Evolutionary conservation across 2,113 vertebrate genomes (phyloP), one percentile per base, ranked within the genome.

Genomic region (Menidia beryllina): DNA sequence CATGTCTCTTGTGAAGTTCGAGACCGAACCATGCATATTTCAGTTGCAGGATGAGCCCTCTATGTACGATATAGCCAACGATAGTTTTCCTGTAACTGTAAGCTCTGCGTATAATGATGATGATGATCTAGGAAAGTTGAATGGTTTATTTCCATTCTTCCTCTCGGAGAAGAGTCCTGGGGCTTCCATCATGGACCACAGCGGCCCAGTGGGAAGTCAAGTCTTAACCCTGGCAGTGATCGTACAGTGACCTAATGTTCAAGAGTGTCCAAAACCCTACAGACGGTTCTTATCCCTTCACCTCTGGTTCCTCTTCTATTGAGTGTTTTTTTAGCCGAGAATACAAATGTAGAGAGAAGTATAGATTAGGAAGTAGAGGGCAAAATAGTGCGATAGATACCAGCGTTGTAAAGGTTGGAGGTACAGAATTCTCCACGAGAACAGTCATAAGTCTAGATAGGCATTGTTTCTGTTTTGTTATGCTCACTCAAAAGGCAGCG

Each of bases 121-220:
- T 7, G 52, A 5, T 34, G n/a, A 34, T 8, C 13, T 12, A 30
- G n/a, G n/a, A 12, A 5, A 19, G 17, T 9, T 4, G 9, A 10
- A 11, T 55, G 2, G 30, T 34, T 53, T 30, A 26, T 19, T 25
- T 8, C n/a, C n/a, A n/a, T n/a, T n/a, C n/a, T n/a, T n/a, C n/a
- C n/a, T n/a, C n/a, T n/a, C n/a, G n/a, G n/a, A n/a, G n/a, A n/a
- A n/a, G 30, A 30, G 30, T 69, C 14, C 1, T 0, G 2, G 14
- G 21, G 39, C 27, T 70, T 63, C 56, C n/a, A 36, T 49, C 3
- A 0, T 24, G 10, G 24, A 27, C 0, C 48, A 19, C 36, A 7
- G n/a, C 17, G n/a, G 26, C 20, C 65, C 34, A 3, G 8, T 55
- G 77, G 62, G 69, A 81, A 81, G 72, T 72, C 58, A 58, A 76